A percentile compares a stretch with the other conserved stretches of the same genome.
Conservation (phyloP, 2,113 vertebrate species). For the Chionis minor region DNA sequence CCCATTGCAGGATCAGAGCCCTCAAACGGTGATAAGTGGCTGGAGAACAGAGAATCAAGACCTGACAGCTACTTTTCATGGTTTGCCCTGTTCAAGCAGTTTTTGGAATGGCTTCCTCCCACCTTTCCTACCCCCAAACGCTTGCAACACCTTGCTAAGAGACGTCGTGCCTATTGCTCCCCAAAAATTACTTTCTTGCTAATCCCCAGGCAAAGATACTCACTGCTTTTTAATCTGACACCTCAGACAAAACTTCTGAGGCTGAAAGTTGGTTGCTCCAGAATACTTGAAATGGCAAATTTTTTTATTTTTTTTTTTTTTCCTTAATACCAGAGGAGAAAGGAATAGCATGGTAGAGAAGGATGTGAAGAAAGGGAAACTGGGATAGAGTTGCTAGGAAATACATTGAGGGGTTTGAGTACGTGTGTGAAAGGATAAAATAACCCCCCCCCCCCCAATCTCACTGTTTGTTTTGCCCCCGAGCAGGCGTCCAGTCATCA, state of each 20-base stretch:
- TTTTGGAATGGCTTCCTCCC: not conserved
- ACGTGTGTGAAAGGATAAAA: not conserved
- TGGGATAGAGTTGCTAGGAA: not conserved
- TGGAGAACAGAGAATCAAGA: not conserved
- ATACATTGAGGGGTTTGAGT: not conserved
- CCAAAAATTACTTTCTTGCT: not conserved
- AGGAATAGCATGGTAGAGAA: not conserved
- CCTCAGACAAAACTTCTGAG: not conserved
- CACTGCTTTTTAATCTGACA: not conserved
- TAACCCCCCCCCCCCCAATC: not conserved
- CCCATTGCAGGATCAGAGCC: not conserved
- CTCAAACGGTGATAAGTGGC: not conserved
- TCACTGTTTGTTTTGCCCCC: not conserved
- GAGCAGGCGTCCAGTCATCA: not conserved
- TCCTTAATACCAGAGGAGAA: not conserved
- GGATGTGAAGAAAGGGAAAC: not conserved
- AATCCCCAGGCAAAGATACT: not conserved
- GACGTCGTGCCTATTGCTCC: not conserved
- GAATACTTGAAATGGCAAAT: constrained; percentile 11
- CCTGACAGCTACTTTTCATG: not conserved
- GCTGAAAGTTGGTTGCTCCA: not conserved
- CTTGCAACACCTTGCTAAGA: constrained; percentile 2
- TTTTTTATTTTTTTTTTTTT: not conserved
- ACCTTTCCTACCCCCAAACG: not conserved
- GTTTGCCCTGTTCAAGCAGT: not conserved